Percentiles rank a stretch among this genome's conserved stretches.
Conservation (phyloP, 2,888 invertebrate species). For the Drosophila falleni region DNA sequence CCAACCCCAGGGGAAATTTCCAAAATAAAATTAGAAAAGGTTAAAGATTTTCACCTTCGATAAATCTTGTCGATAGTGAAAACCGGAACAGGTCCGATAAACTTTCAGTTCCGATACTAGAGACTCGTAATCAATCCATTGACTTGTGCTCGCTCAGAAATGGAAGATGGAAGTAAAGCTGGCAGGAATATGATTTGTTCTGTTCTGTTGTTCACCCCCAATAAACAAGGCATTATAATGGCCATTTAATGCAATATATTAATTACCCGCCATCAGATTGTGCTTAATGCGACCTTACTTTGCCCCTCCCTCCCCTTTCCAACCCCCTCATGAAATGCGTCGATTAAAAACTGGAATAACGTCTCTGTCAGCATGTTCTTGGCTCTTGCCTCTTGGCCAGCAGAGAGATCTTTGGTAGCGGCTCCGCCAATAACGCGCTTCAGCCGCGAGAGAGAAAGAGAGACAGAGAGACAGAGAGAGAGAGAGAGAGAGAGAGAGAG, state of each 20-base stretch:
- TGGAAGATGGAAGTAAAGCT: conserved; percentile 2
- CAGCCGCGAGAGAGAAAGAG: no score
- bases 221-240: conserved; percentile 78
- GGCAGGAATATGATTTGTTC: conserved; percentile 23
- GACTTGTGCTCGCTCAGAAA: background rate
- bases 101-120: background rate
- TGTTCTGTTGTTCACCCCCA: conserved; percentile 27
- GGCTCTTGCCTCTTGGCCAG: conserved; percentile 22
- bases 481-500: conserved; percentile 2
- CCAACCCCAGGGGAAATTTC: no score
- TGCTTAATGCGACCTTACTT: conserved; percentile 20
- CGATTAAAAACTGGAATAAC: conserved; percentile 81
- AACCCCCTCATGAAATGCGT: conserved; percentile 34
- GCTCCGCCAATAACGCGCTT: conserved; percentile 53
- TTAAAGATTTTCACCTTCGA: no score
- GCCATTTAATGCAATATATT: conserved; percentile 76
- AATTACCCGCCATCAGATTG: conserved; percentile 52
- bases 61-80: no score
- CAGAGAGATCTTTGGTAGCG: conserved; percentile 34
- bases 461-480: background rate
- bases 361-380: conserved; percentile 62
- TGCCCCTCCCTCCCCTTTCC: conserved; percentile 5
- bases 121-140: background rate
- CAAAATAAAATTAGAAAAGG: no score
- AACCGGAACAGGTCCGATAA: no score